Percentiles rank a stretch among this genome's conserved stretches.
Conservation (phyloP, 2,888 invertebrate genomes). For the Pachydiplax longipennis region DNA sequence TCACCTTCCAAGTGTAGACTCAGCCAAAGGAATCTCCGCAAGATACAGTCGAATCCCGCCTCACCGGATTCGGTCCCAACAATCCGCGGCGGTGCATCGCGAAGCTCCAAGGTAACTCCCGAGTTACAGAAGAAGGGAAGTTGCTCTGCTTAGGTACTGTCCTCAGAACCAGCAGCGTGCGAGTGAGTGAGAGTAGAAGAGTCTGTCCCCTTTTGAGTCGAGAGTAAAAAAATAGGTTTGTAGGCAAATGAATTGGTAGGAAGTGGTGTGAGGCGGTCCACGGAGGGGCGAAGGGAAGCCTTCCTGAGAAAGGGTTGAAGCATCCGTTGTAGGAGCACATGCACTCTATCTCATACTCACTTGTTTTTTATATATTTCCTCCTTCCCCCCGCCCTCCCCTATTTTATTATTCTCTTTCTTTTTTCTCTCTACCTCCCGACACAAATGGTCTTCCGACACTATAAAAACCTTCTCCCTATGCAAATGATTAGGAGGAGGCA, state of each 20-base stretch:
- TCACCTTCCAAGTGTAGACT: neutral
- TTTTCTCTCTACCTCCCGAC: neutral
- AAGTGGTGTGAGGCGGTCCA: neutral
- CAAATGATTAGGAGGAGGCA: neutral
- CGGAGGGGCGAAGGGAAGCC: neutral
- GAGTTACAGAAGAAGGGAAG: neutral
- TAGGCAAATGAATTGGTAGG: slow-evolving; percentile 1
- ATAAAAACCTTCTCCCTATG: slow-evolving; percentile 1
- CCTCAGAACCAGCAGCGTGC: neutral
- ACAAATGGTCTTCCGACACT: neutral
- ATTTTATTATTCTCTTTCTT: neutral
- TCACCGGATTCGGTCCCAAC: no score
- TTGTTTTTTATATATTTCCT: neutral
- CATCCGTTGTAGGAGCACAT: neutral
- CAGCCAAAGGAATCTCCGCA: neutral
- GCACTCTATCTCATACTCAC: neutral
- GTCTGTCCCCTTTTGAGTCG: neutral
- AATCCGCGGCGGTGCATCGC: no score
- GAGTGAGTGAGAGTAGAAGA: neutral
- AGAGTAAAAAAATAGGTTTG: neutral
- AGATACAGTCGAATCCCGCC: neutral
- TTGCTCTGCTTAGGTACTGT: neutral
- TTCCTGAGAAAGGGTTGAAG: neutral
- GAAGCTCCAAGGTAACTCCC: neutral
- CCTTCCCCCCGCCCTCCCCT: neutral